Percentiles rank a stretch among this genome's conserved stretches.
Evolutionary conservation across 2,113 vertebrate species (phyloP).

Genomic region (Dryoscopus gambensis): DNA sequence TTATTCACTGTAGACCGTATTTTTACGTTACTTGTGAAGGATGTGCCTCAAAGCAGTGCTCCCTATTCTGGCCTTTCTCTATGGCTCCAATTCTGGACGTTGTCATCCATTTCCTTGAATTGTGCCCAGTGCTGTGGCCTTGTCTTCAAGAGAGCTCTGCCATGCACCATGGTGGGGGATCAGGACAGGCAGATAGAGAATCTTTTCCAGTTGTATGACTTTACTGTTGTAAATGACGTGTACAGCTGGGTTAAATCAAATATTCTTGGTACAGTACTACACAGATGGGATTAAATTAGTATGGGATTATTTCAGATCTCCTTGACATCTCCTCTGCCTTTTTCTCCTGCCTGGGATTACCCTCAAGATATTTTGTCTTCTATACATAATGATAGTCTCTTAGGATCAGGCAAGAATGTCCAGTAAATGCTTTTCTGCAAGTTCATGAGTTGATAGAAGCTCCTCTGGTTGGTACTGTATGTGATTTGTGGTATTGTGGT

Average conservation of each 20-base stretch:
- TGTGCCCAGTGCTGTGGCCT: background rate
- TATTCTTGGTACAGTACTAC: background rate
- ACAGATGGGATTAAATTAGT: background rate
- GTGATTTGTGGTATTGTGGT: background rate
- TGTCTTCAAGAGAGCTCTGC: accelerated
- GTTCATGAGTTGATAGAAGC: background rate
- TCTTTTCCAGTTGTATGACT: background rate
- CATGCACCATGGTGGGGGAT: accelerated
- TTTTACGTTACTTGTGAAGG: background rate
- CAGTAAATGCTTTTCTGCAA: background rate
- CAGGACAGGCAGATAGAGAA: background rate
- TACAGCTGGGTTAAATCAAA: background rate
- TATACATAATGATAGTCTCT: background rate
- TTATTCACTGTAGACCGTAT: background rate
- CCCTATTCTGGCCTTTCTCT: background rate
- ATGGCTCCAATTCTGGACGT: background rate
- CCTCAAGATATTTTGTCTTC: background rate
- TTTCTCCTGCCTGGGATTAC: background rate
- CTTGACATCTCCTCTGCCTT: slow-evolving; percentile 3
- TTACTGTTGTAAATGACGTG: background rate
- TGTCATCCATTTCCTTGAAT: background rate
- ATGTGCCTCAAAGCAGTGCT: background rate
- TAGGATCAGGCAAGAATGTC: background rate
- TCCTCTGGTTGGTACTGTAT: background rate
- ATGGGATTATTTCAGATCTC: background rate